phyloP scores from a whole-genome alignment of 2,113 vertebrate species.

The Pelusios castaneus region DNA sequence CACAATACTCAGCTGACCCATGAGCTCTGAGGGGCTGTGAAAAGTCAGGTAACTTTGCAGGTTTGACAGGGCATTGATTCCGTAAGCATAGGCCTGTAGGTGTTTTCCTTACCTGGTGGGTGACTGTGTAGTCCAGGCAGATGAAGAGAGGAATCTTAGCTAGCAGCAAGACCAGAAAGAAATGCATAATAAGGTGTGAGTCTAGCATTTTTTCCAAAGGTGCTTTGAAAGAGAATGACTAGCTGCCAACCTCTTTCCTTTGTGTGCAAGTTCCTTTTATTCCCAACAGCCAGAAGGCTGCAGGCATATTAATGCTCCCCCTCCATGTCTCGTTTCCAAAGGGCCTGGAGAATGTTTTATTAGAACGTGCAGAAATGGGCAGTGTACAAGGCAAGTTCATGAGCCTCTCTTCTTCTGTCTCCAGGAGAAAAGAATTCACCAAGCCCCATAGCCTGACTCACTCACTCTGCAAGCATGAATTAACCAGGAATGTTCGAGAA shows the following conservation, averaged over 20 bases:
- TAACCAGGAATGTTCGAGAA: constrained; percentile 79
- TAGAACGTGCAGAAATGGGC: not conserved
- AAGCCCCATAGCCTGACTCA: constrained; percentile 66
- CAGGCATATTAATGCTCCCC: not conserved
- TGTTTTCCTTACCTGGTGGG: accelerated
- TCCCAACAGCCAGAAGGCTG: not conserved
- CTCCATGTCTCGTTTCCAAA: constrained; percentile 1
- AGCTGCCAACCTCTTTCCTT: constrained; percentile 6
- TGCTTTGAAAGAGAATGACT: not conserved
- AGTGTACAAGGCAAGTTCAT: constrained; percentile 14
- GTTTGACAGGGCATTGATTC: not conserved
- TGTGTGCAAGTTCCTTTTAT: not conserved
- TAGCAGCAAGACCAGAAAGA: not conserved
- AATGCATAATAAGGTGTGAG: accelerated
- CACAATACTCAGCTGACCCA: accelerated
- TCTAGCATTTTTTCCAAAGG: not conserved
- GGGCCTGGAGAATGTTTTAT: constrained; percentile 10
- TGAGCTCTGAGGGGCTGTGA: accelerated
- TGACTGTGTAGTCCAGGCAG: not conserved
- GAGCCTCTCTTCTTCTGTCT: constrained; percentile 46
- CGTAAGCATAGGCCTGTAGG: not conserved
- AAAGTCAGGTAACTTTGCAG: accelerated
- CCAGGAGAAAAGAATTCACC: constrained; percentile 46
- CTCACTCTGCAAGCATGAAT: constrained; percentile 69
- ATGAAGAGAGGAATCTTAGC: not conserved